Evolutionary conservation across 2,113 vertebrate species (phyloP).

Genomic region (Chrysochloris asiatica): DNA sequence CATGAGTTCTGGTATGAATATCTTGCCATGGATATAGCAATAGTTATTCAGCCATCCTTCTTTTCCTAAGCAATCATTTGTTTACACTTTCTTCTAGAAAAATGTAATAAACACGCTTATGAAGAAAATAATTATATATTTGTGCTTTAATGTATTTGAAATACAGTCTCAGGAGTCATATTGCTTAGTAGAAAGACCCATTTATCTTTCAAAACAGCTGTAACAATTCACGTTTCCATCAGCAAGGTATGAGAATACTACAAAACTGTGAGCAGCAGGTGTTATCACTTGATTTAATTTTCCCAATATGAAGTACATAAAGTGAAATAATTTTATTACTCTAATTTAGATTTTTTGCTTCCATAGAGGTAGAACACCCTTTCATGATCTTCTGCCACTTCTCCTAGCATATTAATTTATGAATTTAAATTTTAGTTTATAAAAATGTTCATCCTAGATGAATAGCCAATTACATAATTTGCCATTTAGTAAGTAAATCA

Average conservation of each 20-base stretch:
- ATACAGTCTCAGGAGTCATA: background rate
- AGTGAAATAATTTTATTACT: conserved; percentile 17
- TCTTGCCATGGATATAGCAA: background rate
- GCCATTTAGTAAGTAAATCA: background rate
- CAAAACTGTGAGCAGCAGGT: background rate
- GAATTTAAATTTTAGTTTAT: conserved; percentile 15
- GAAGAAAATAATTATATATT: conserved; percentile 10
- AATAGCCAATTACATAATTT: background rate
- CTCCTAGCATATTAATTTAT: conserved; percentile 2
- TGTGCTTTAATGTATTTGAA: conserved; percentile 11
- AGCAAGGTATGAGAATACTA: background rate
- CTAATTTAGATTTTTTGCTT: conserved; percentile 34
- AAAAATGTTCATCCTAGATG: background rate
- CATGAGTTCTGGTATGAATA: background rate
- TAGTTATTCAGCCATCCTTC: background rate
- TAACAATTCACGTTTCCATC: conserved; percentile 3
- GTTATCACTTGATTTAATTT: conserved; percentile 47
- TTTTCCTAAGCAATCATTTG: background rate
- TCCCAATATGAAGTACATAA: conserved; percentile 4
- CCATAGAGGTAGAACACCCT: background rate
- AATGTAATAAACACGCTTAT: background rate
- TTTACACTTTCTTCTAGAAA: background rate
- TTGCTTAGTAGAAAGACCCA: conserved; percentile 9
- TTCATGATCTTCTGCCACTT: background rate
- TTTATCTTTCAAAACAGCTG: conserved; percentile 24